Evolutionary conservation across 2,888 invertebrate species (phyloP).

Genomic region (Peribatodes rhomboidaria): DNA sequence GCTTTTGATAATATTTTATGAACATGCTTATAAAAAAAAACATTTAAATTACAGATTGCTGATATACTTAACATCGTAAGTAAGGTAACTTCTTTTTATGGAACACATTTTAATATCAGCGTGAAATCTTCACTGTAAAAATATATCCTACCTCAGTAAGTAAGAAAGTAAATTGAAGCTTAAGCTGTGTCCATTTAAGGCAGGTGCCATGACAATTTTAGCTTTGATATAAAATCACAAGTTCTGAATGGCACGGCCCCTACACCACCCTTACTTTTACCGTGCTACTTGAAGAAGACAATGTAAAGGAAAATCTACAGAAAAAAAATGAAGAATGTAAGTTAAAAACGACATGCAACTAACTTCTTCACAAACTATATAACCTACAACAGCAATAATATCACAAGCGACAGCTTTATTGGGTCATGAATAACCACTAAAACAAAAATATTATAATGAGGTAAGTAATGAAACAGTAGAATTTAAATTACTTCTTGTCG

Average conservation of each 20-base stretch:
- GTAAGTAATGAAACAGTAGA: neutral
- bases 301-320: constrained; percentile 6
- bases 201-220: constrained; percentile 18
- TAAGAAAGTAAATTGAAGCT: neutral
- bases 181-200: constrained; percentile 26
- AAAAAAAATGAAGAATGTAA: constrained; percentile 7
- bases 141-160: neutral
- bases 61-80: neutral
- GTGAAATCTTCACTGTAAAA: neutral
- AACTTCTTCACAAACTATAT: constrained; percentile 10
- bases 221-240: constrained; percentile 7
- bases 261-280: constrained; percentile 37
- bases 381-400: constrained; percentile 15
- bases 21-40: neutral
- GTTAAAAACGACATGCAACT: constrained; percentile 24
- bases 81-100: neutral
- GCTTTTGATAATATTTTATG: constrained; percentile 1
- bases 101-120: neutral
- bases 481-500: neutral
- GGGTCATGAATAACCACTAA: neutral
- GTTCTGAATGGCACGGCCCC: constrained; percentile 28
- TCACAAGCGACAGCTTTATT: constrained; percentile 7
- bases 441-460: constrained; percentile 14
- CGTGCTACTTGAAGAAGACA: constrained; percentile 20
- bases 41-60: neutral